Evolutionary conservation across 2,797 vertebrate species (phyloP).

Genomic region (Tachyglossus aculeatus): DNA sequence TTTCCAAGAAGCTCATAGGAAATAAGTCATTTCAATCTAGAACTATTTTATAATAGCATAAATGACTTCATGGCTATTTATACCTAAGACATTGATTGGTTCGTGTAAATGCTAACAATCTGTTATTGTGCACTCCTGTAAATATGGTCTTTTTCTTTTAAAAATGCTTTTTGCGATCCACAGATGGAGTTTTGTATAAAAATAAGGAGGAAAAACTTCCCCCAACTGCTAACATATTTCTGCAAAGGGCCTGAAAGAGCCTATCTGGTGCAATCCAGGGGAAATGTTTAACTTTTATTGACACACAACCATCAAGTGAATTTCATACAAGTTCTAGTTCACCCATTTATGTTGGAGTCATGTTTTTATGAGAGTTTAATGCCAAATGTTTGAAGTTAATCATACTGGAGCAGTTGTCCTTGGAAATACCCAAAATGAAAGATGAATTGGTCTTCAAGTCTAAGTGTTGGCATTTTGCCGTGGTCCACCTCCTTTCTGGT

Average conservation of each 20-base stretch:
- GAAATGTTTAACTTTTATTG: background rate
- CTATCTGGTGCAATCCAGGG: background rate
- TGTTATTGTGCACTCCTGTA: slow-evolving; percentile 3
- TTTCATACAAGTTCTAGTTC: no score
- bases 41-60: background rate
- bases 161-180: background rate
- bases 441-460: no score
- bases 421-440: no score
- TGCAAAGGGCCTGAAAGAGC: background rate
- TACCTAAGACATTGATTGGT: background rate
- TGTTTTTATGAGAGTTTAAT: no score
- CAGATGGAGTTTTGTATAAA: slow-evolving; percentile 24
- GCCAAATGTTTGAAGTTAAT: no score
- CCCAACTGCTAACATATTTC: slow-evolving; percentile 4
- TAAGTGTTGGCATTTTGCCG: no score
- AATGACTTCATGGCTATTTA: background rate
- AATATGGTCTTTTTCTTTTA: background rate
- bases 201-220: background rate
- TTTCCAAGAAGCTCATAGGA: background rate
- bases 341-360: no score
- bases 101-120: background rate
- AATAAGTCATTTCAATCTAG: background rate
- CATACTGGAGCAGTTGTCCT: no score
- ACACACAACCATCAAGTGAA: rapidly evolving
- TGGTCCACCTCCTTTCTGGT: no score